Evolutionary conservation across 2,113 vertebrate species (phyloP), one percentile per base, ranked within the genome.

Genomic region (Hippoglossus stenolepis): DNA sequence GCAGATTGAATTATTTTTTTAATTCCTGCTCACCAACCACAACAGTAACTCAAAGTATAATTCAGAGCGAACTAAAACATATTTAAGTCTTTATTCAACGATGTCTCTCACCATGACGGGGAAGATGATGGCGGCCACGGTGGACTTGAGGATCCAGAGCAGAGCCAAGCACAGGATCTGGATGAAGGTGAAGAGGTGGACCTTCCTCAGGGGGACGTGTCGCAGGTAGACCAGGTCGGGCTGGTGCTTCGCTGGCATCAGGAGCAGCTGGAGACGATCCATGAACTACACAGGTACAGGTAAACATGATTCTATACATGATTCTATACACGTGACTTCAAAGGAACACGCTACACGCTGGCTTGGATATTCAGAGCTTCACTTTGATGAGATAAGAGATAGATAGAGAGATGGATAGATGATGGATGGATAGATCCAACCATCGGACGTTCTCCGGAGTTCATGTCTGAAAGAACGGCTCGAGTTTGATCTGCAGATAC

Each of bases 91-190:
- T 5, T 28, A 28, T 5, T 28, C 28, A 28, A 5, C 28, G 54
- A 17, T 23, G 7, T 21, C 10, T 45, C 96, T 84, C 84, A 99
- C 98, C 98, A 99, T 99, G 84, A 99, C 96, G 12, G 98, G 98
- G 89, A 99, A 99, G 60, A 99, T 79, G 74, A 99, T 99, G 73
- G 98, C 98, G n/a, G 98, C 97, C 89, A 99, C 97, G 0, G 98
- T 99, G 47, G 98, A 99, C 90, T 99, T 99, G 77, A 99, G 97
- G 87, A 98, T 93, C 98, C 98, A 99, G 73, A 99, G 98, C 63
- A 99, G 91, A 10, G 97, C 97, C 89, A 99, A 86, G 84, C 98
- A 99, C 38, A 99, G 79, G 54, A 96, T 74, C 92, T 99, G 98
- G 83, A 99, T 91, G 89, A 97, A 99, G 45, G 98, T 99, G 93